These are phyloP conservation scores for Rattus norvegicus DNA, from an alignment of 2,113 vertebrate genomes.

Conservation along the genomic window GRCr8 NC_086027.1:55964501-55965000, in stretches of 20 bases:
- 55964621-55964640: not conserved
- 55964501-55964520: not conserved
- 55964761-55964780: not conserved
- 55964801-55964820: not conserved
- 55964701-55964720: not conserved
- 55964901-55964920: not conserved
- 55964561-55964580: not conserved
- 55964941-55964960: not conserved
- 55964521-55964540: not conserved
- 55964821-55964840: not conserved
- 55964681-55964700: not conserved
- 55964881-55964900: not conserved
- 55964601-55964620: not conserved
- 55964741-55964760: not conserved
- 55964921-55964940: not conserved
- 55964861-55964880: not conserved
- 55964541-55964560: not conserved
- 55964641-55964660: not conserved
- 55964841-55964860: not conserved
- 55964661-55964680: not conserved
- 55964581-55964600: not conserved
- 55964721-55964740: not conserved
- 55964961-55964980: not conserved
- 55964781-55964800: not conserved
- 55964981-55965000: constrained; percentile 27